Conservation (phyloP, 2,888 invertebrate species). For the Patella pellucida region DNA sequence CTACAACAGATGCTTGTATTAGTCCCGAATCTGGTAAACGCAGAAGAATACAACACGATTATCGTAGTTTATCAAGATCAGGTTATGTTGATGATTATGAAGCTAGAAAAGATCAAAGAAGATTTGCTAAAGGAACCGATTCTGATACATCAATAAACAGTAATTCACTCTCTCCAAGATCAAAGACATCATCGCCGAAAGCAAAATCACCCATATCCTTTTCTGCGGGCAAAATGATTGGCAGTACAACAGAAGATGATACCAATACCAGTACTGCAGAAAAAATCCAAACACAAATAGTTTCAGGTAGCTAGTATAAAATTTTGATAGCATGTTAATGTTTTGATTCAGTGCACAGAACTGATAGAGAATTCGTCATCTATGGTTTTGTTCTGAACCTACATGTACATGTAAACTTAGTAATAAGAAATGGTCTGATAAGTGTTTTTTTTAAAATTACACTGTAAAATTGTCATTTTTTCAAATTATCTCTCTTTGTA, state of each 20-base stretch:
- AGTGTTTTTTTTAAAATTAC: no score
- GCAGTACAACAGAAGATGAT: conserved; percentile 1
- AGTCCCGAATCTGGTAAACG: conserved; percentile 65
- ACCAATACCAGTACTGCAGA: no score
- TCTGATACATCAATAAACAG: conserved; percentile 14
- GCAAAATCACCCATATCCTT: conserved; percentile 19
- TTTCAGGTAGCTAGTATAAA: background rate
- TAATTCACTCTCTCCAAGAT: background rate
- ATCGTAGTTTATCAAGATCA: conserved; percentile 67
- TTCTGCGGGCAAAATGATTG: conserved; percentile 6
- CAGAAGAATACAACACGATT: conserved; percentile 66
- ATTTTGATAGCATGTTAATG: no score
- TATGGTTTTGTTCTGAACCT: no score
- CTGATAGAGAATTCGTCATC: no score
- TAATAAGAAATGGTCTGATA: no score
- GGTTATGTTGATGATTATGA: conserved; percentile 69
- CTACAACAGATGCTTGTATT: conserved; percentile 39
- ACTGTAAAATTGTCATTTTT: no score
- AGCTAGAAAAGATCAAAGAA: conserved; percentile 51
- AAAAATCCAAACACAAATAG: conserved; percentile 11
- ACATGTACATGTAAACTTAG: no score
- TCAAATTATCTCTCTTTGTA: no score
- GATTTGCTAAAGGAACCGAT: conserved; percentile 23
- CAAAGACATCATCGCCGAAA: background rate
- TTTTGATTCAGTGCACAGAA: no score